Percentiles rank a stretch among this genome's conserved stretches.
These are phyloP conservation scores for Phalloptychus januarius DNA, from an alignment of 2,797 vertebrate genomes.

Conservation along the genomic window DNA sequence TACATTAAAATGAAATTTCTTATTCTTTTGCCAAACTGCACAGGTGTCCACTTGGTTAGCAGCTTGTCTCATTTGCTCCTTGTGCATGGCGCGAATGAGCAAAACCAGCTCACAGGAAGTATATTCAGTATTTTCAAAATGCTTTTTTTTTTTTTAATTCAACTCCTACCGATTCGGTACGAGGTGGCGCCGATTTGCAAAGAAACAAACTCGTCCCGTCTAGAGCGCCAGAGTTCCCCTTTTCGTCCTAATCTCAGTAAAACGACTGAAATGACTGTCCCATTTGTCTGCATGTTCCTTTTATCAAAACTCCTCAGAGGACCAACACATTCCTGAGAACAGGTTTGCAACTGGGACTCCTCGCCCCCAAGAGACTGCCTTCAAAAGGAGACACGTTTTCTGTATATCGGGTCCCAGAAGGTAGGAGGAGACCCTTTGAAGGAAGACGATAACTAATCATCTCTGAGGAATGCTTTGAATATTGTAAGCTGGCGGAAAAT, in stretches of 20 bases:
- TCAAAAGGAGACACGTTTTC: slow-evolving; percentile 33
- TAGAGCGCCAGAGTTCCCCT: slow-evolving; percentile 47
- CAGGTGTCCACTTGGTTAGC: slow-evolving; percentile 30
- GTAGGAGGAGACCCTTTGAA: slow-evolving; percentile 11
- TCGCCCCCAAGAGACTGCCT: slow-evolving; percentile 20
- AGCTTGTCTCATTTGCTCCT: slow-evolving; percentile 22
- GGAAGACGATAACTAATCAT: not conserved
- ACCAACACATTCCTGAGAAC: slow-evolving; percentile 11
- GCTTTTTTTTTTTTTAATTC: no score
- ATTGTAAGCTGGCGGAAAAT: not conserved
- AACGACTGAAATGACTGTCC: slow-evolving; percentile 66
- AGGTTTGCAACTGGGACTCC: slow-evolving; percentile 32
- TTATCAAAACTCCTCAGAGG: slow-evolving; percentile 58
- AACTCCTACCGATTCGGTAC: not conserved
- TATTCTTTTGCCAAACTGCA: slow-evolving; percentile 27
- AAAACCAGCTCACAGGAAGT: not conserved
- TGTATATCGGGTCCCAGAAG: slow-evolving; percentile 1
- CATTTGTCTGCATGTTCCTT: slow-evolving; percentile 56
- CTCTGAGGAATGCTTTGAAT: not conserved
- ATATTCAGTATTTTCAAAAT: not conserved
- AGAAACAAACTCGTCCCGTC: slow-evolving; percentile 56
- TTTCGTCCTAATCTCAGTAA: slow-evolving; percentile 61
- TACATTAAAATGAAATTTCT: slow-evolving; percentile 27
- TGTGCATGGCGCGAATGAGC: slow-evolving; percentile 13
- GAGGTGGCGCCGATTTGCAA: not conserved